Conservation (phyloP, 2,797 vertebrate species). For the Lerista edwardsae region DNA sequence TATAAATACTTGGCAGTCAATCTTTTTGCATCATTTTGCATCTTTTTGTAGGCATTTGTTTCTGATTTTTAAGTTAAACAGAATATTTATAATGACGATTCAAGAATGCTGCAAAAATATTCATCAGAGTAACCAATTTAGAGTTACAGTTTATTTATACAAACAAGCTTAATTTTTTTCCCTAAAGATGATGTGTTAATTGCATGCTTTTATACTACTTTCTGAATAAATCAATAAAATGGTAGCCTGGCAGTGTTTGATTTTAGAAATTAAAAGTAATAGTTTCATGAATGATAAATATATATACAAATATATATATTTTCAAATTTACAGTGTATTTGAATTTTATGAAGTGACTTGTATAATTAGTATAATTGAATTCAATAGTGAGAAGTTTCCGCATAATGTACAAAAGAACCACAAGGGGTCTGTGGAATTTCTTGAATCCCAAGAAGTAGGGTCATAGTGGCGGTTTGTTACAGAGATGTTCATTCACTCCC, state of each 20-base stretch:
- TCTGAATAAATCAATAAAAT: conserved; percentile 20
- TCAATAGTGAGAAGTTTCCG: neutral
- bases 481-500: neutral
- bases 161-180: neutral
- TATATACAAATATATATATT: conserved; percentile 24
- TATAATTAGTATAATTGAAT: neutral
- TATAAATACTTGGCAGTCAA: neutral
- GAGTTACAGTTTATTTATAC: neutral
- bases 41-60: conserved; percentile 5
- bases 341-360: neutral
- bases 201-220: neutral
- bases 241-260: neutral
- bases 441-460: neutral
- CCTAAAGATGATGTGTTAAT: neutral
- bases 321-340: conserved; percentile 3
- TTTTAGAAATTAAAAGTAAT: conserved; percentile 28
- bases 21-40: neutral
- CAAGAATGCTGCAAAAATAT: neutral
- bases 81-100: conserved; percentile 5
- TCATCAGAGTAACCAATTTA: neutral
- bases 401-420: neutral
- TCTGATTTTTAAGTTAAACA: neutral
- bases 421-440: neutral
- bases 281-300: conserved; percentile 35
- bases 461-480: neutral